Evolutionary conservation across 2,888 invertebrate species (phyloP).

Genomic region (Polyommatus iphigenia): DNA sequence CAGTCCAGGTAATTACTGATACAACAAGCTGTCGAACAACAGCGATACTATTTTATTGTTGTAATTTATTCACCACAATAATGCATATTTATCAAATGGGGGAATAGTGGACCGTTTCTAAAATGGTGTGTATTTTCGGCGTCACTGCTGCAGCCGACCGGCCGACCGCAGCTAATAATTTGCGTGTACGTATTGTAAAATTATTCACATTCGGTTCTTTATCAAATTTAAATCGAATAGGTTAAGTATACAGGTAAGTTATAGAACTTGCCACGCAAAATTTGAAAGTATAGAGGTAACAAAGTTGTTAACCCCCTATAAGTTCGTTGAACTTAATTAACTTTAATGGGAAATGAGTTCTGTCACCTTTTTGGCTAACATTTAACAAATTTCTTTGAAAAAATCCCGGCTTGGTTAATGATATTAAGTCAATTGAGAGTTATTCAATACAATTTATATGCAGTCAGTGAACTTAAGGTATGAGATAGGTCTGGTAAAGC

Average conservation of each 20-base stretch:
- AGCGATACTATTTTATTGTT: constrained; percentile 1
- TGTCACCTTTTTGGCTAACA: not conserved
- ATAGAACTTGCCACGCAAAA: too few relatives aligned
- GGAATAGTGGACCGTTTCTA: constrained; percentile 30
- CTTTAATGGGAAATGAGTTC: not conserved
- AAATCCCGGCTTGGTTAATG: not conserved
- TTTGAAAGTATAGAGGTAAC: too few relatives aligned
- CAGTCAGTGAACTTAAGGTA: constrained; percentile 10
- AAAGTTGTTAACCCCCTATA: too few relatives aligned
- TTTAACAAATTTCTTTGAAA: not conserved
- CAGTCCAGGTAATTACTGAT: not conserved
- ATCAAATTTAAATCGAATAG: constrained; percentile 1
- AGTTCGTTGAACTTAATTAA: not conserved
- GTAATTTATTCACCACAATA: constrained; percentile 19
- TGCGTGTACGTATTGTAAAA: constrained; percentile 38
- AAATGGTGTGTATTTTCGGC: constrained; percentile 49
- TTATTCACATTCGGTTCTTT: not conserved
- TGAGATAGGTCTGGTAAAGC: constrained; percentile 4
- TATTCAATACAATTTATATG: not conserved
- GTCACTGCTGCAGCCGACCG: constrained; percentile 48
- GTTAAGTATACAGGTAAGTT: not conserved
- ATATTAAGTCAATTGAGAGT: not conserved
- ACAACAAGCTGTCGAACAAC: not conserved
- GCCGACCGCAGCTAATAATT: constrained; percentile 56
- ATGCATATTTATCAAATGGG: not conserved